These are phyloP conservation scores for Steatornis caripensis DNA, from an alignment of 2,113 vertebrate genomes.

Conservation along the genomic window DNA sequence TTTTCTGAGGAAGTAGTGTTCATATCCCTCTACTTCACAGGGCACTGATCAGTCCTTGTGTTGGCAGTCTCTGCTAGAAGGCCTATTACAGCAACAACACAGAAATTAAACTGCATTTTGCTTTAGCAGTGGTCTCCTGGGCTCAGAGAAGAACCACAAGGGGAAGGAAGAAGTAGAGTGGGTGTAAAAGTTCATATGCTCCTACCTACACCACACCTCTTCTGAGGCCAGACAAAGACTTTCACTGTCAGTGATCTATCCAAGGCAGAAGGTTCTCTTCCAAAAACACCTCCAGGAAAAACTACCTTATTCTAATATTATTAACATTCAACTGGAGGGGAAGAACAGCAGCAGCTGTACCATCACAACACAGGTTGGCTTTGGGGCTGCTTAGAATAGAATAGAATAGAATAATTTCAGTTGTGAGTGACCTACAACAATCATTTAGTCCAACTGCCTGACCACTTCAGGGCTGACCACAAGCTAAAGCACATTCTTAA, in stretches of 20 bases:
- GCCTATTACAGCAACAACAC: not conserved
- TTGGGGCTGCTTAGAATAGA: not conserved
- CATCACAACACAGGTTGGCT: not conserved
- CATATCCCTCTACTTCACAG: not conserved
- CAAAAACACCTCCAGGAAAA: not conserved
- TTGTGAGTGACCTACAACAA: not conserved
- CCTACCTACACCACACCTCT: not conserved
- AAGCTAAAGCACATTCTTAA: not conserved
- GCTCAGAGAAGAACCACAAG: not conserved
- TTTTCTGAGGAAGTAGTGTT: not conserved
- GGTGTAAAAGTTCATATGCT: not conserved
- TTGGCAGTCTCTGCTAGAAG: not conserved
- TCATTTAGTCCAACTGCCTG: not conserved
- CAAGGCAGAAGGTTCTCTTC: not conserved
- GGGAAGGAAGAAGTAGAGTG: not conserved
- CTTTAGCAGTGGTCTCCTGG: not conserved
- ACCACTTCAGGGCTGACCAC: not conserved
- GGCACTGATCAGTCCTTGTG: not conserved
- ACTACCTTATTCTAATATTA: not conserved
- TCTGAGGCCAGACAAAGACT: not conserved
- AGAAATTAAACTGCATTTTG: not conserved
- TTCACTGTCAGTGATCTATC: not conserved
- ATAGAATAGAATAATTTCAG: not conserved
- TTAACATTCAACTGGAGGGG: not conserved
- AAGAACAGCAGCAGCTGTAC: not conserved